phyloP scores from a whole-genome alignment of 2,888 invertebrate species.

The Meiosimyza platycephala region DNA sequence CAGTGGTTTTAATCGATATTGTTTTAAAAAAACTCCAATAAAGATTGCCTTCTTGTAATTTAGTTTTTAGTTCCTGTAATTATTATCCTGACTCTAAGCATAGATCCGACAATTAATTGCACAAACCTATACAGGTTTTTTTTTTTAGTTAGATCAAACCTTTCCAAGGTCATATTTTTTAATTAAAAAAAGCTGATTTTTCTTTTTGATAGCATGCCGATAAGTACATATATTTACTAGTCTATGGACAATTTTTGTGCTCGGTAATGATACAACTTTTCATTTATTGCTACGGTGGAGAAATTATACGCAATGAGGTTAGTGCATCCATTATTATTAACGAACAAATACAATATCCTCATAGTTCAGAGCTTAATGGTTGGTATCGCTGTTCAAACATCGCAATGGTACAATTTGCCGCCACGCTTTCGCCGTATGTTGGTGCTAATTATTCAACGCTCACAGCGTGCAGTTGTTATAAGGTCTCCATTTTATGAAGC shows the following conservation, averaged over 20 bases:
- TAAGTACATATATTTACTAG: conserved; percentile 51
- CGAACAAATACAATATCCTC: background rate
- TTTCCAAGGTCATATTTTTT: too few species aligned
- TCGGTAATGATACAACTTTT: conserved; percentile 62
- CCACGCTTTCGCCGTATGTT: conserved; percentile 55
- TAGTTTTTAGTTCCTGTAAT: too few species aligned
- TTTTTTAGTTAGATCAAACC: too few species aligned
- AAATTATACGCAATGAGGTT: conserved; percentile 61
- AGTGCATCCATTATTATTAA: background rate
- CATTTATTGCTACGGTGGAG: conserved; percentile 64
- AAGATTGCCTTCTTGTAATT: too few species aligned
- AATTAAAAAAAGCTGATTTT: too few species aligned
- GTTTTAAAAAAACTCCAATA: too few species aligned
- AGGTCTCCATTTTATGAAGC: conserved; percentile 62
- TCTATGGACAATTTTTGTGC: conserved; percentile 55
- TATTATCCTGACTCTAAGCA: too few species aligned
- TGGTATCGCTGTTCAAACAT: conserved; percentile 55
- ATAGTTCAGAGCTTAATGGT: conserved; percentile 56
- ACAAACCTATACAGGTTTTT: too few species aligned
- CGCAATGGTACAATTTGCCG: conserved; percentile 58
- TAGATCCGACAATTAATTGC: too few species aligned
- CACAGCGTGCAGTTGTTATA: conserved; percentile 58
- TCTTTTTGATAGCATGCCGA: conserved; percentile 51
- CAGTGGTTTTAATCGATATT: too few species aligned
- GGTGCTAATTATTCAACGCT: conserved; percentile 54